Conservation (phyloP, 2,797 vertebrate genomes). For the Picus viridis region DNA sequence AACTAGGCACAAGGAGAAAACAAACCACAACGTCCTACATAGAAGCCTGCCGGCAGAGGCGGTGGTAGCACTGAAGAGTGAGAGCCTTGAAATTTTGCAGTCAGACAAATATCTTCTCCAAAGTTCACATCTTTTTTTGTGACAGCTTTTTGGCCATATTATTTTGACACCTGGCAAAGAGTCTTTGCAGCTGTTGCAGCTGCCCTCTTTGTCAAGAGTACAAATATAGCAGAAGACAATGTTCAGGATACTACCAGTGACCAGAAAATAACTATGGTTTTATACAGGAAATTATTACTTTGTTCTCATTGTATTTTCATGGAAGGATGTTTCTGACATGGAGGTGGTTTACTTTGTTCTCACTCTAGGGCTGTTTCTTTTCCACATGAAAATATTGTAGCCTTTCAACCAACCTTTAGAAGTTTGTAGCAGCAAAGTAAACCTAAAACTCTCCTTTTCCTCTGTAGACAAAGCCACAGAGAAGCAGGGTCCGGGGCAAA, state of each 20-base stretch:
- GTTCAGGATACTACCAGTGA: neutral
- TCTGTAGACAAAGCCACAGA: neutral
- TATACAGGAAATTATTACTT: neutral
- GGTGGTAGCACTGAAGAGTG: neutral
- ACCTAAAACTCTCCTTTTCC: neutral
- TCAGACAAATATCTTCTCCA: neutral
- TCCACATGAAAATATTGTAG: neutral
- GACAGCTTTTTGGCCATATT: neutral
- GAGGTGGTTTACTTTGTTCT: neutral
- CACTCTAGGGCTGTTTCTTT: neutral
- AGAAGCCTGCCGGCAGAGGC: neutral
- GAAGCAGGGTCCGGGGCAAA: neutral
- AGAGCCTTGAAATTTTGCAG: accelerated
- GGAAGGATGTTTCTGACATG: neutral
- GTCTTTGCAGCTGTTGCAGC: neutral
- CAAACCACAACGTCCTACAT: neutral
- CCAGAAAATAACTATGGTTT: neutral
- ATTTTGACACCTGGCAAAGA: neutral
- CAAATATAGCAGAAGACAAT: neutral
- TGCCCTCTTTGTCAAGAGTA: neutral
- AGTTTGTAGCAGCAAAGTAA: neutral
- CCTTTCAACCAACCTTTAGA: neutral
- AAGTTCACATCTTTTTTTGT: neutral
- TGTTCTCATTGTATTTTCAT: neutral
- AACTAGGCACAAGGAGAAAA: neutral